Base-by-base conservation (phyloP, 1,140 invertebrate species). In the Nylanderia fulva region DNA sequence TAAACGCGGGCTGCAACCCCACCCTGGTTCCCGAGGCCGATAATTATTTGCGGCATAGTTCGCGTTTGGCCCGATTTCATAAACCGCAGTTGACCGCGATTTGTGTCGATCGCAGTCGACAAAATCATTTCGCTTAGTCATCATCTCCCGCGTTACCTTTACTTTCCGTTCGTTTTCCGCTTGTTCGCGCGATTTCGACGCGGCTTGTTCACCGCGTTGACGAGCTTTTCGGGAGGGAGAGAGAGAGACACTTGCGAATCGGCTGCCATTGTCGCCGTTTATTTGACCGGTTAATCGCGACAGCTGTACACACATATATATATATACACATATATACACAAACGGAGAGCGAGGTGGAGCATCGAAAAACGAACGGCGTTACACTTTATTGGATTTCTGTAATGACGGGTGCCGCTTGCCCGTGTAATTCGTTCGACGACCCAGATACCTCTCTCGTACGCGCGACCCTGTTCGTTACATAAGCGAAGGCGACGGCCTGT, bases 21-120 rank as follows among this genome's bases (percentile, higher is more conserved):
- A 33, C 21, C 69, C 66, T 13, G 61, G 45, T 27, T 36, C 54
- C 18, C 66, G 52, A 27, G 56, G 61, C 58, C 83, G 84, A 90
- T 90, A 90, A 90, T 90, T 90, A 90, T 90, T 89, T 87, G 88
- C 83, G 88, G 88, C 71, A 85, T 87, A 89, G 88, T 89, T 86
- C 77, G 83, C 85, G 85, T 79, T n/a, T 58, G 80, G 33, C 60
- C 76, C 88, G 85, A 89, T 89, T 89, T 82, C 54, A 58, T 54
- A 83, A 85, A 90, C 82, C 85, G 77, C 88, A 85, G 45, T 80
- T 85, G 75, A 76, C 85, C 77, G 75, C 42, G 84, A 77, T 79
- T 84, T 56, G 61, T 77, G 61, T 69, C 63, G 69, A 86, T 83
- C 82, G 86, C 27, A 69, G 54, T 80, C 75, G 54, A 68, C 68